A percentile compares a stretch with the other conserved stretches of the same genome.
Conservation (phyloP, 2,797 vertebrate species). For the Oceanodroma leucorhoa region DNA sequence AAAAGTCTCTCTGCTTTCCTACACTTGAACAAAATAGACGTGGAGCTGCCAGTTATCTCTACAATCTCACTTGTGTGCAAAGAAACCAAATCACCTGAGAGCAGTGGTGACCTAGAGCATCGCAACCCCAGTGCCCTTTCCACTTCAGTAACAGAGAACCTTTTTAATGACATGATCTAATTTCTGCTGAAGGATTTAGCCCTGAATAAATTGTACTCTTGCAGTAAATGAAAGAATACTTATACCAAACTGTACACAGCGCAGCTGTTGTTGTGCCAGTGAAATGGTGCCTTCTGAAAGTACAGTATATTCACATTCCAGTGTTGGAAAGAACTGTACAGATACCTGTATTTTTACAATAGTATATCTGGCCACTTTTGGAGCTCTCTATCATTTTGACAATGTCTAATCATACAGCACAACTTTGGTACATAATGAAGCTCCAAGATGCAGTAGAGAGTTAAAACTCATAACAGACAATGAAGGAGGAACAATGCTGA, state of each 20-base stretch:
- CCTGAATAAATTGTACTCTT: background rate
- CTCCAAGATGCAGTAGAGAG: background rate
- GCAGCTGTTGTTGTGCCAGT: background rate
- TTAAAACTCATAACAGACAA: background rate
- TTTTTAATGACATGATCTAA: background rate
- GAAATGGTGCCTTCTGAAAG: background rate
- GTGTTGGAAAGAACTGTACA: background rate
- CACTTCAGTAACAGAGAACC: background rate
- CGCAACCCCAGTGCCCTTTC: background rate
- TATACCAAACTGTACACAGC: background rate
- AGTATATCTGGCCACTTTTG: background rate
- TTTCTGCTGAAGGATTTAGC: slow-evolving; percentile 3
- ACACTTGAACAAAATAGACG: background rate
- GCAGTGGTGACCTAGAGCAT: background rate
- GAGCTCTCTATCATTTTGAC: background rate
- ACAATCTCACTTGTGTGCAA: background rate
- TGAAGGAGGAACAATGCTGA: background rate
- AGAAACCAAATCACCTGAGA: background rate
- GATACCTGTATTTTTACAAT: background rate
- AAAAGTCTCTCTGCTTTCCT: background rate
- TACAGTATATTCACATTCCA: background rate
- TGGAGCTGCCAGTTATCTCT: background rate
- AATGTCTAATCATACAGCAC: background rate
- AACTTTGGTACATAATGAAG: background rate
- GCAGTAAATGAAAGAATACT: background rate